Conservation (phyloP, 2,888 invertebrate species). For the Andrena chrysosceles region DNA sequence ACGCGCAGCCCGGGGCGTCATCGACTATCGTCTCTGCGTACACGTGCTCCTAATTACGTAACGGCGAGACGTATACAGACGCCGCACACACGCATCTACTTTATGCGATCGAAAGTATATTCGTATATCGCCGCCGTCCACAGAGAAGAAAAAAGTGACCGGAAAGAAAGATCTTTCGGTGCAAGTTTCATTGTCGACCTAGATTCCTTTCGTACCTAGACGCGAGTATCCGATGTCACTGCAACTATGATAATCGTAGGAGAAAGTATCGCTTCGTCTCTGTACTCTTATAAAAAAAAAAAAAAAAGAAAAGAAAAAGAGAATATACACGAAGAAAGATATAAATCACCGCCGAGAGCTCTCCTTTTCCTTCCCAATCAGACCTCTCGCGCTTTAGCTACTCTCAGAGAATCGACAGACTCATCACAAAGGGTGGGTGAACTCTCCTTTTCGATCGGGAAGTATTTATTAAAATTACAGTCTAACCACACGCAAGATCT, state of each 20-base stretch:
- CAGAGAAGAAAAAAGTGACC: conserved; percentile 2
- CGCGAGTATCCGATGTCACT: conserved; percentile 3
- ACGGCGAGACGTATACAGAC: conserved; percentile 34
- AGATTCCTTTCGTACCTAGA: not conserved
- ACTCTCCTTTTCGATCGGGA: conserved; percentile 55
- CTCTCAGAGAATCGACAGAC: conserved; percentile 11
- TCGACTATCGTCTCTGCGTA: conserved; percentile 16
- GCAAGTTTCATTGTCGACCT: conserved; percentile 10
- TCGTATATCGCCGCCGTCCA: not conserved
- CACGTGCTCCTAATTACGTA: conserved; percentile 37
- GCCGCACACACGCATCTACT: conserved; percentile 15
- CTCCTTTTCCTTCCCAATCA: conserved; percentile 40
- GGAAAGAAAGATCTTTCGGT: conserved; percentile 9
- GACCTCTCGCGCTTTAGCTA: conserved; percentile 6
- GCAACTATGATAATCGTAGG: not conserved
- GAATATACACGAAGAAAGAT: not conserved
- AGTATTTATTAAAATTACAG: conserved; percentile 8
- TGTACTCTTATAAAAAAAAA: not conserved
- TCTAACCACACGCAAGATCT: conserved; percentile 34
- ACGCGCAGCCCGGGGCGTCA: conserved; percentile 34
- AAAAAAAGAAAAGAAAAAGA: not conserved
- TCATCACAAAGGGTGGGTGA: conserved; percentile 16
- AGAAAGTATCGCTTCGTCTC: not conserved
- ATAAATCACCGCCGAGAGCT: not conserved
- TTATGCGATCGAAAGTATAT: conserved; percentile 25